Base-by-base conservation (phyloP, 2,888 invertebrate species). In the Baccha elongata region DNA sequence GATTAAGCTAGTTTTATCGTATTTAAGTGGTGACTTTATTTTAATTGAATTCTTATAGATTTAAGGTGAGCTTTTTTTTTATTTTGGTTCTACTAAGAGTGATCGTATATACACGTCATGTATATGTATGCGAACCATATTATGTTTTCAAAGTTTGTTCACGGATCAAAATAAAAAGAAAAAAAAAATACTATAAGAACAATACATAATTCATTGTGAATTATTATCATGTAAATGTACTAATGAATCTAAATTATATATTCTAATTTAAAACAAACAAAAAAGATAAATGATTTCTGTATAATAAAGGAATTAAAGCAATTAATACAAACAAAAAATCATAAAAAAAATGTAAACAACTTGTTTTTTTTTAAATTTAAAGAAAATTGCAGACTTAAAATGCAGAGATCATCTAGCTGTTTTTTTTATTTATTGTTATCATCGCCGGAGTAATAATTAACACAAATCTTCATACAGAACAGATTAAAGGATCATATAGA, bases 181-280 rank as follows among this genome's bases (percentile, higher is more conserved):
- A 55, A 17, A 29, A 58, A 40, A 69, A 58, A 35, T 58, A 75
- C 7, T 65, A 35, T 80, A 75, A 71, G 71, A 35, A 50, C 42
- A 72, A 55, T 64, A 55, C 21, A 55, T 55, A 78, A 78, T 67
- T 74, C 55, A 74, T 52, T 46, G 50, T 69, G 75, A 75, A 80
- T 69, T 69, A 73, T 68, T 68, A 74, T 68, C 53, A 73, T 79
- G 72, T 74, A 76, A 71, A 76, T 76, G 53, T 72, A 78, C 64
- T 83, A 83, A 83, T 68, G 76, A 78, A 83, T 78, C 72, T 83
- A 83, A 83, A 83, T 83, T 83, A 83, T 78, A 83, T 76, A 83
- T 83, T 83, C 81, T 83, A 83, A 83, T 83, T 83, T 83, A 78
- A 78, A 62, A 67, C 72, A 72, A 83, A 75, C 35, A 75, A 76